phyloP scores from a whole-genome alignment of 2,888 invertebrate species.

The Cataglyphis cursor region DNA sequence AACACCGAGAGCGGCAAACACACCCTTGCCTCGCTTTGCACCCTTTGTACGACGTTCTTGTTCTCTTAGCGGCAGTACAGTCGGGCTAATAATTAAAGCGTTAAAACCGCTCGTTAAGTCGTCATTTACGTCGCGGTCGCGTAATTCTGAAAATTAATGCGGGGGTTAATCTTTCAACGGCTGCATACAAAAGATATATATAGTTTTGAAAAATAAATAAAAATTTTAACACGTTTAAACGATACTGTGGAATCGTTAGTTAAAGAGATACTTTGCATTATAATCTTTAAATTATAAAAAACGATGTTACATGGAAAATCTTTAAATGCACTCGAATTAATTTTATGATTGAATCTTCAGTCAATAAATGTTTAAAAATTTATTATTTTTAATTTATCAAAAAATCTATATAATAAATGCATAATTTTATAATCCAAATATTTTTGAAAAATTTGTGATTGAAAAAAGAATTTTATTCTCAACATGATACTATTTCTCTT shows the following conservation, averaged over 20 bases:
- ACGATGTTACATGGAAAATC: not conserved
- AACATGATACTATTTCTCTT: not conserved
- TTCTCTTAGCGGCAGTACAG: slow-evolving; percentile 73
- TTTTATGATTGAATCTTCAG: not conserved
- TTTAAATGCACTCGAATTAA: not conserved
- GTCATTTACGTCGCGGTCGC: slow-evolving; percentile 42
- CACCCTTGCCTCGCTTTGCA: slow-evolving; percentile 71
- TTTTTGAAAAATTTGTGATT: not conserved
- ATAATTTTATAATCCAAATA: not conserved
- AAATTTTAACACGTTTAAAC: not conserved
- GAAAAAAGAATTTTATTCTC: not conserved
- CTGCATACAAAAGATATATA: not conserved
- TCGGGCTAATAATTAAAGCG: slow-evolving; percentile 84
- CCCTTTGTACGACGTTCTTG: slow-evolving; percentile 33
- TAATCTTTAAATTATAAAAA: not conserved
- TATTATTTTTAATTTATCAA: not conserved
- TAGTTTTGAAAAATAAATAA: not conserved
- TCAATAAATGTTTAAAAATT: not conserved
- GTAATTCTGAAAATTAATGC: slow-evolving; percentile 32
- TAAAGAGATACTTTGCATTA: not conserved
- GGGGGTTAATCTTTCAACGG: not conserved
- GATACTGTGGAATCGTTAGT: not conserved
- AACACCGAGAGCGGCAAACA: slow-evolving; percentile 85
- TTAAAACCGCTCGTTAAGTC: slow-evolving; percentile 82
- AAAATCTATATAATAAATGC: not conserved